These are phyloP conservation scores for Volucella inanis DNA, from an alignment of 2,888 invertebrate species.

Conservation along the genomic window DNA sequence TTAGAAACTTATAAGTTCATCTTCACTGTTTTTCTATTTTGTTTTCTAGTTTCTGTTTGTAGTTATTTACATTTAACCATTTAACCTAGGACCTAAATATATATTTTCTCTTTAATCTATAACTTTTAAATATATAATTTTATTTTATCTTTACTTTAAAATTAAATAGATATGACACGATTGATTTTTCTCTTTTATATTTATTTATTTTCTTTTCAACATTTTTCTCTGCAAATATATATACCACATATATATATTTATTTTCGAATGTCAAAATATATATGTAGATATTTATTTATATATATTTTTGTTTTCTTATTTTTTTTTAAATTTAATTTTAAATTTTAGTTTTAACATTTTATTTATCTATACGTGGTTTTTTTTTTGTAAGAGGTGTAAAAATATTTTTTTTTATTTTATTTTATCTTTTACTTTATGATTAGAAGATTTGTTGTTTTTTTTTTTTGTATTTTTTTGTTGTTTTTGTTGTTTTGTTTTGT, in stretches of 20 bases:
- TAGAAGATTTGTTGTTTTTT: constrained; percentile 36
- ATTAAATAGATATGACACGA: constrained; percentile 75
- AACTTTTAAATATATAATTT: constrained; percentile 54
- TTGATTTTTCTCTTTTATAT: constrained; percentile 59
- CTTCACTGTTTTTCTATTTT: constrained; percentile 56
- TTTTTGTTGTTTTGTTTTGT: constrained; percentile 39
- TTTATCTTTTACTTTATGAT: constrained; percentile 18
- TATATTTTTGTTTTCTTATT: background rate
- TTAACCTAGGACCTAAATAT: constrained; percentile 28
- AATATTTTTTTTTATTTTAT: constrained; percentile 50
- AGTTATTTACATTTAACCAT: constrained; percentile 64
- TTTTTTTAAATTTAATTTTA: no score
- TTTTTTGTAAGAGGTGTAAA: constrained; percentile 68
- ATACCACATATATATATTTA: constrained; percentile 45
- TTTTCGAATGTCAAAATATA: constrained; percentile 71
- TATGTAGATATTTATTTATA: constrained; percentile 50
- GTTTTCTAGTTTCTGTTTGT: constrained; percentile 41
- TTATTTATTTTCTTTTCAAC: no score
- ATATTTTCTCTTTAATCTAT: constrained; percentile 33
- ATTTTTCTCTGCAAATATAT: constrained; percentile 47
- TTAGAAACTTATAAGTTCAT: background rate
- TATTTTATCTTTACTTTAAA: constrained; percentile 60
- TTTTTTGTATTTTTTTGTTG: constrained; percentile 20
- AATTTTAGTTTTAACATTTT: constrained; percentile 62
- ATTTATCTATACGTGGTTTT: constrained; percentile 69